A percentile compares a stretch with the other conserved stretches of the same genome.
phyloP scores from a whole-genome alignment of 2,888 invertebrate species.

The Cancer borealis region DNA sequence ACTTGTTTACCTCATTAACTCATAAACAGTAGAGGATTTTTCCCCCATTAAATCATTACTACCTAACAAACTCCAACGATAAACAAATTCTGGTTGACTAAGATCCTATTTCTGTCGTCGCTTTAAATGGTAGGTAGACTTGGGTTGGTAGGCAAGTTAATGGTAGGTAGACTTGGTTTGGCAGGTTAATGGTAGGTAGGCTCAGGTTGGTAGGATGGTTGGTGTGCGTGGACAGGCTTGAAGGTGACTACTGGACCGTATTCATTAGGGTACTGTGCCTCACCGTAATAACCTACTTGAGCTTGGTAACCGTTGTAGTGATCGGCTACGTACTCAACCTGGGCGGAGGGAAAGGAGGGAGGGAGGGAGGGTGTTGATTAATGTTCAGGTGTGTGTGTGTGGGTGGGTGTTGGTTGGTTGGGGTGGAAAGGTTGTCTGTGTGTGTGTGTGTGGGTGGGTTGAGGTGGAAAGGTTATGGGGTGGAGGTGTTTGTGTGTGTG shows the following conservation, averaged over 20 bases:
- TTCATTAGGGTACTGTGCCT: conserved; percentile 83
- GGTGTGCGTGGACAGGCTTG: neutral
- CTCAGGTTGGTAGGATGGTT: neutral
- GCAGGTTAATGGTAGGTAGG: conserved; percentile 36
- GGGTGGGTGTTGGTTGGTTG: no score
- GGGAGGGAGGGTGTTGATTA: neutral
- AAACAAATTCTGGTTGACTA: no score
- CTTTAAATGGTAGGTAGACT: neutral
- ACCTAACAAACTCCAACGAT: no score
- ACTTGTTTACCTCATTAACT: no score
- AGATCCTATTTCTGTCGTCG: no score
- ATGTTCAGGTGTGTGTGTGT: no score
- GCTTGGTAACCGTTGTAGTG: conserved; percentile 95
- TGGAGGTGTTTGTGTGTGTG: neutral
- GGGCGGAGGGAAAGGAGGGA: neutral
- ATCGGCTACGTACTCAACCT: conserved; percentile 84
- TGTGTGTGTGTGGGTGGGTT: neutral
- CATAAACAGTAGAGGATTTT: no score
- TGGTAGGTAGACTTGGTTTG: conserved; percentile 29
- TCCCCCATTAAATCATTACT: no score
- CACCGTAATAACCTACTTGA: conserved; percentile 89
- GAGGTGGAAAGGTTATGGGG: no score
- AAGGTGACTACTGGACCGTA: conserved; percentile 51
- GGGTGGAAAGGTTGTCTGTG: neutral
- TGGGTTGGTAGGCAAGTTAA: neutral